Conservation (phyloP, 2,797 vertebrate species). For the Dendrocincla tyrannina region DNA sequence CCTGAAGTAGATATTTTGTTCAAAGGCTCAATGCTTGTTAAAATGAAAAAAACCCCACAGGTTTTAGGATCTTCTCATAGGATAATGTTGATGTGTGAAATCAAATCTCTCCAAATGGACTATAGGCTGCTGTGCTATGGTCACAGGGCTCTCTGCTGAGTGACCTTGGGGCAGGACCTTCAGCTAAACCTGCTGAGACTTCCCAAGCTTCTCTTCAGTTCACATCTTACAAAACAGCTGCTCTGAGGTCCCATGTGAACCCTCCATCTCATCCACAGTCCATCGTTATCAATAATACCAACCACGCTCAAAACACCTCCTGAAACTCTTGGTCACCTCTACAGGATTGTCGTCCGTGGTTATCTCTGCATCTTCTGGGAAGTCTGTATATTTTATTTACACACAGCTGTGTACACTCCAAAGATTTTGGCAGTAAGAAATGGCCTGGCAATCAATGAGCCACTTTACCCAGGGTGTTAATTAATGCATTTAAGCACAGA, state of each 20-base stretch:
- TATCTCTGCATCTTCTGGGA: neutral
- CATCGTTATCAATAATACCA: neutral
- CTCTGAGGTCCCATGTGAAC: neutral
- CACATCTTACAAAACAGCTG: neutral
- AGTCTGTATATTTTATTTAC: neutral
- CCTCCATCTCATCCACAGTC: neutral
- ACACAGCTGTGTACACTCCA: neutral
- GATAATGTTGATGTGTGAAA: accelerated
- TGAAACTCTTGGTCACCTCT: neutral
- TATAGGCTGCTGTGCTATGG: neutral
- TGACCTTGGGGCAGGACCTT: neutral
- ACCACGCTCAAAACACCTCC: neutral
- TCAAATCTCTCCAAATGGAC: accelerated
- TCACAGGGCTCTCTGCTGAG: neutral
- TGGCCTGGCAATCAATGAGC: neutral
- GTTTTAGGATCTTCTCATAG: neutral
- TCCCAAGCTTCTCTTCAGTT: neutral
- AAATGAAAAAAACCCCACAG: neutral
- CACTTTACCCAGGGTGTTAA: neutral
- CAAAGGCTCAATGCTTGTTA: neutral
- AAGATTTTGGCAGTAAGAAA: neutral
- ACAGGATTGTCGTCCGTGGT: accelerated
- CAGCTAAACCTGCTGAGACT: neutral
- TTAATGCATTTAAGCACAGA: neutral
- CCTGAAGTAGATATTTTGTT: neutral